A percentile compares a stretch with the other conserved stretches of the same genome.
Conservation (phyloP, 2,888 invertebrate species). For the Tetragonisca angustula region DNA sequence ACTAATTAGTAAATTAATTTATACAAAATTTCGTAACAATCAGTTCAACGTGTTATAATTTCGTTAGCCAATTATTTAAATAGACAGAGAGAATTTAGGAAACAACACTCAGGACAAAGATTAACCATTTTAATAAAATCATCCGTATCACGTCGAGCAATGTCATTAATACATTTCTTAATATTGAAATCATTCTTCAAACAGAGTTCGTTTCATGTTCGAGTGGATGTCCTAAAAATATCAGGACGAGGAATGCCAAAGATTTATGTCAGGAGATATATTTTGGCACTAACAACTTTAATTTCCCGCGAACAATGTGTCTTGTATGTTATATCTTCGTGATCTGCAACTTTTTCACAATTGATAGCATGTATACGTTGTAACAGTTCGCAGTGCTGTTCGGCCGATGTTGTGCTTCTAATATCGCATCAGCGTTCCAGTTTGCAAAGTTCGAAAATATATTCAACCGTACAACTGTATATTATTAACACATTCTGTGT, state of each 20-base stretch:
- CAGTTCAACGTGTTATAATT: no score
- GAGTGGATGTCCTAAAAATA: neutral
- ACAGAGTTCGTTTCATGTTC: neutral
- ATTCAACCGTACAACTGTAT: neutral
- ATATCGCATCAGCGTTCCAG: neutral
- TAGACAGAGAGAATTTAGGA: no score
- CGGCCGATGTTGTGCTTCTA: neutral
- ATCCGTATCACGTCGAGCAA: neutral
- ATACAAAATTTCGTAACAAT: no score
- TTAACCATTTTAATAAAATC: neutral
- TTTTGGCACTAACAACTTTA: neutral
- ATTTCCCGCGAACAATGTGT: neutral
- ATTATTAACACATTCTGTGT: slow-evolving; percentile 4
- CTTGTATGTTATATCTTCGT: neutral
- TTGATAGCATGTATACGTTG: neutral
- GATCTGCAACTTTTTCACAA: neutral
- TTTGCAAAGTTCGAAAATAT: neutral
- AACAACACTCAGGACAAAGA: neutral
- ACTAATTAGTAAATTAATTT: neutral
- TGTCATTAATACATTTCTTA: neutral
- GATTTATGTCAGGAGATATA: neutral
- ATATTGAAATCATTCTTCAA: neutral
- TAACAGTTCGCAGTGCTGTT: neutral
- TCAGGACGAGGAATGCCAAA: neutral
- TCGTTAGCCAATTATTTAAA: no score